These are phyloP conservation scores for Trichomalopsis sarcophagae DNA, from an alignment of 1,140 invertebrate genomes.

Conservation along the genomic window DNA sequence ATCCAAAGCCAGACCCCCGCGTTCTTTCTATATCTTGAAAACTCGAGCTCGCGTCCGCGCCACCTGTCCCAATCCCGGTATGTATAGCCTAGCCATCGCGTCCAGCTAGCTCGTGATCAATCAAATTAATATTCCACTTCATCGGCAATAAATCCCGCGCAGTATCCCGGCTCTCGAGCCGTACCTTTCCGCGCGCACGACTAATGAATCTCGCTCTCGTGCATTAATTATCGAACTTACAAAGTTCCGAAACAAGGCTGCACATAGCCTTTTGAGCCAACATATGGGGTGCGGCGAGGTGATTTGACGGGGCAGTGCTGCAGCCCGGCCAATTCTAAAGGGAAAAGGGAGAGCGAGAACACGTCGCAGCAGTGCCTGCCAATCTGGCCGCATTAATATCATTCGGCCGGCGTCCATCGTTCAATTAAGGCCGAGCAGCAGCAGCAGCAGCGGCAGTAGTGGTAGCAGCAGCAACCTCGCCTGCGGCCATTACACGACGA, in stretches of 20 bases:
- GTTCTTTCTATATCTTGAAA: background rate
- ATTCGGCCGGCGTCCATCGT: slow-evolving; percentile 63
- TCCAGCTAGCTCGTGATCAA: slow-evolving; percentile 18
- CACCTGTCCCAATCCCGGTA: background rate
- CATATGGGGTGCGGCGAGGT: background rate
- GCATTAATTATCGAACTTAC: slow-evolving; percentile 44
- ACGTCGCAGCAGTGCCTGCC: slow-evolving; percentile 56
- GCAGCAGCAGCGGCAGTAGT: background rate
- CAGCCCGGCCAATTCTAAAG: background rate
- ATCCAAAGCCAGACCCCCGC: too few relatives aligned
- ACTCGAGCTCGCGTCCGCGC: background rate
- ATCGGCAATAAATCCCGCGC: slow-evolving; percentile 36
- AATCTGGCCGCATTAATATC: slow-evolving; percentile 67
- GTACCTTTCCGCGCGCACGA: background rate
- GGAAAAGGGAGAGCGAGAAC: background rate
- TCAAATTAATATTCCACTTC: slow-evolving; percentile 37
- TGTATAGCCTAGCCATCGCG: background rate
- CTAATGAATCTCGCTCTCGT: slow-evolving; percentile 22
- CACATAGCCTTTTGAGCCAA: background rate
- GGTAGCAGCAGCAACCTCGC: background rate
- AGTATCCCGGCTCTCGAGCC: background rate
- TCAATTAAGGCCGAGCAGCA: slow-evolving; percentile 62
- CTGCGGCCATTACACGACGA: slow-evolving; percentile 39
- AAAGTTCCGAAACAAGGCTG: slow-evolving; percentile 5
- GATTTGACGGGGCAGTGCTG: slow-evolving; percentile 2